Conservation (phyloP, 2,888 invertebrate species). For the Plemyria rubiginata region DNA sequence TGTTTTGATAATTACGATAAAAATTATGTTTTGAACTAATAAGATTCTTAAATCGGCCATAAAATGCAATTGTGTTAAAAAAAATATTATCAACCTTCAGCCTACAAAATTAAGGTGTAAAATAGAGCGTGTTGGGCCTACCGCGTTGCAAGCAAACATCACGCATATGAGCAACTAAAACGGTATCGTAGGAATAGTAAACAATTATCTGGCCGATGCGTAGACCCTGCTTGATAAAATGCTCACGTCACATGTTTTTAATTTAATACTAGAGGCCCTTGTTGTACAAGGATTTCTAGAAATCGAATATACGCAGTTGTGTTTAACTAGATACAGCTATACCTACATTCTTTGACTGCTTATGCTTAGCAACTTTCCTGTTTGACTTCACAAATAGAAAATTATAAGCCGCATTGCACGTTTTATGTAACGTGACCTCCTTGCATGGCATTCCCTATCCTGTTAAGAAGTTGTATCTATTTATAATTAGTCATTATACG, state of each 20-base stretch:
- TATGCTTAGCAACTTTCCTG: conserved; percentile 2
- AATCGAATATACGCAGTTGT: conserved; percentile 39
- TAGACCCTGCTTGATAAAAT: conserved; percentile 70
- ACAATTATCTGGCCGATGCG: conserved; percentile 73
- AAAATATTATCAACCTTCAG: conserved; percentile 56
- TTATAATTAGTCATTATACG: conserved; percentile 54
- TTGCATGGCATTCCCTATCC: conserved; percentile 56
- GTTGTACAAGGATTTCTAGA: conserved; percentile 50
- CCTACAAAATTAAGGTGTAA: conserved; percentile 51
- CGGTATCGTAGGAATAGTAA: conserved; percentile 77
- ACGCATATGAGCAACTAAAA: conserved; percentile 69
- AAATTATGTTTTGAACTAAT: too few relatives aligned
- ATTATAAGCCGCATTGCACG: conserved; percentile 7
- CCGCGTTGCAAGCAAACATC: conserved; percentile 59
- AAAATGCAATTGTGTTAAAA: conserved; percentile 74
- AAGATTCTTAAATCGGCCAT: conserved; percentile 61
- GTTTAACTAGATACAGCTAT: conserved; percentile 11
- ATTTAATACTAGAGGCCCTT: conserved; percentile 53
- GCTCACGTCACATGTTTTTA: conserved; percentile 63
- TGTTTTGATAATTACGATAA: too few relatives aligned
- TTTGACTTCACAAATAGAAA: neutral
- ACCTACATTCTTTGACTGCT: conserved; percentile 3
- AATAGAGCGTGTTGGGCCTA: conserved; percentile 42
- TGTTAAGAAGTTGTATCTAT: conserved; percentile 62
- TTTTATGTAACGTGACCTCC: conserved; percentile 46